Evolutionary conservation across 2,113 vertebrate genomes (phyloP).

Genomic region (Plectropomus leopardus): DNA sequence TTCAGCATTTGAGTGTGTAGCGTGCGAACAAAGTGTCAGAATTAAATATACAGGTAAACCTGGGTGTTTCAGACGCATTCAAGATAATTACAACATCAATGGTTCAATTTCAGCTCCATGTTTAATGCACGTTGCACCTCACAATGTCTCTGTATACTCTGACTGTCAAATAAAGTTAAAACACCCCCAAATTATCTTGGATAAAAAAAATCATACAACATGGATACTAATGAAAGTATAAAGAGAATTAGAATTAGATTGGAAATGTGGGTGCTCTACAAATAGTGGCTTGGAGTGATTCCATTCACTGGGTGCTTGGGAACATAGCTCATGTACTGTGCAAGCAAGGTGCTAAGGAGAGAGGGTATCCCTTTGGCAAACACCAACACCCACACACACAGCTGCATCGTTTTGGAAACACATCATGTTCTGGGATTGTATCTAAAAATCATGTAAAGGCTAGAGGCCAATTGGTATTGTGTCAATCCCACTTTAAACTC

Average conservation of each 20-base stretch:
- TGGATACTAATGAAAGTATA: background rate
- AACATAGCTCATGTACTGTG: constrained; percentile 49
- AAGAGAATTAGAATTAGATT: no score
- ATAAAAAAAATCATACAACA: no score
- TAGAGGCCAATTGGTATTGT: background rate
- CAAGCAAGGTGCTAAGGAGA: background rate
- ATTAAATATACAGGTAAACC: background rate
- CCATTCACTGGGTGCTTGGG: constrained; percentile 34
- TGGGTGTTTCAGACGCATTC: no score
- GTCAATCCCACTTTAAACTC: background rate
- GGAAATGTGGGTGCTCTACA: background rate
- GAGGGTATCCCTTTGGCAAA: constrained; percentile 17
- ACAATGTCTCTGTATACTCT: no score
- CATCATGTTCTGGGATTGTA: background rate
- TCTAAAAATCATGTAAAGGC: background rate
- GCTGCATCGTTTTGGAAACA: constrained; percentile 24
- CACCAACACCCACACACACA: background rate
- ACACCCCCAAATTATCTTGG: background rate
- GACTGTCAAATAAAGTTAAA: background rate
- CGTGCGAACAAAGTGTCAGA: no score
- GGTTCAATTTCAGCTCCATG: no score
- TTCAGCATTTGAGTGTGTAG: no score
- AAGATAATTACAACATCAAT: no score
- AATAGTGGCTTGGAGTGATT: constrained; percentile 14
- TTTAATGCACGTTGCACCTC: no score